Evolutionary conservation across 2,888 invertebrate genomes (phyloP).

Genomic region (Drosophila anomelani): DNA sequence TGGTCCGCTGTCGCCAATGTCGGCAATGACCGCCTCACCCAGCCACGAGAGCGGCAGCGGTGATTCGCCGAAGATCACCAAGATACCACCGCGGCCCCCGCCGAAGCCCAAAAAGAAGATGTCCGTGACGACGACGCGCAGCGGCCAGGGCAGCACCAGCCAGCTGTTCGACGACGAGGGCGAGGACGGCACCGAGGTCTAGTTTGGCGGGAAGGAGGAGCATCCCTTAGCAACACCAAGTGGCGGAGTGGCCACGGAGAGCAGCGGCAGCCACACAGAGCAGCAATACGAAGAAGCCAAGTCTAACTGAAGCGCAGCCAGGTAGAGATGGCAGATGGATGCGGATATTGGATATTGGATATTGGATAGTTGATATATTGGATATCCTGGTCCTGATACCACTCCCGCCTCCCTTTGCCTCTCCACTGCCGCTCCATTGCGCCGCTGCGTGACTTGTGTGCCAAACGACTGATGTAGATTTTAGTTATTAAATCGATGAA

Average conservation of each 20-base stretch:
- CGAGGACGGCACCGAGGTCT: conserved; percentile 95
- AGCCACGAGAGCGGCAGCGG: conserved; percentile 33
- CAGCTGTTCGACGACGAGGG: conserved; percentile 94
- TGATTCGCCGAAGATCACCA: conserved; percentile 84
- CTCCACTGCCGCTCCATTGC: conserved; percentile 5
- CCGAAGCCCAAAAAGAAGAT: conserved; percentile 94
- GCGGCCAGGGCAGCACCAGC: conserved; percentile 86
- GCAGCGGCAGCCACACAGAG: conserved; percentile 11
- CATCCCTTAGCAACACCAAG: conserved; percentile 12
- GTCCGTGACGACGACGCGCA: conserved; percentile 87
- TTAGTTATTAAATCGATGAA: conserved; percentile 67
- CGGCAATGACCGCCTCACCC: conserved; percentile 25
- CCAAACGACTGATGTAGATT: conserved; percentile 85
- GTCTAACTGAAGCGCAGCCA: conserved; percentile 5
- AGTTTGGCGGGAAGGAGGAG: conserved; percentile 57
- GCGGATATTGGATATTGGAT: background rate
- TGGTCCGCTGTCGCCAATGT: conserved; percentile 11
- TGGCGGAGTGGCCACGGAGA: conserved; percentile 1
- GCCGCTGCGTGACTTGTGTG: conserved; percentile 82
- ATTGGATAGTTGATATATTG: background rate
- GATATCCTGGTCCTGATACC: background rate
- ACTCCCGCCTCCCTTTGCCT: too few relatives aligned
- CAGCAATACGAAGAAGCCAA: conserved; percentile 16
- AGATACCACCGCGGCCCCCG: conserved; percentile 92
- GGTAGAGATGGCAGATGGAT: background rate